Base-by-base conservation (phyloP, 2,888 invertebrate species). In the Colletes collaris region DNA sequence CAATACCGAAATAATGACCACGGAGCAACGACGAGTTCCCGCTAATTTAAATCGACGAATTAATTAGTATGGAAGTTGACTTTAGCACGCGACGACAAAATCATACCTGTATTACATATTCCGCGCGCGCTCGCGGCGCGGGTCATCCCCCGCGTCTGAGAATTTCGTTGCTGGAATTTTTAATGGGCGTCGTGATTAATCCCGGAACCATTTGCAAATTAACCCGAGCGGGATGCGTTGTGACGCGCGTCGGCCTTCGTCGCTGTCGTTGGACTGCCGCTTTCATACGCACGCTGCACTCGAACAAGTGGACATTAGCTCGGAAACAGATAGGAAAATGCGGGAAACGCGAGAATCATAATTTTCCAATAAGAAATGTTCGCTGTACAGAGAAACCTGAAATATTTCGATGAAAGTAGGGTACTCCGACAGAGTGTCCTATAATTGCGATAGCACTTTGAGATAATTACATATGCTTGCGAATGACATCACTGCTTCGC, bases 161-260 rank as follows among this genome's bases (percentile, higher is more conserved):
- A 66, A 66, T 56, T 66, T 55, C 66, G 66, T 55, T 55, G 55
- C 55, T 44, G 27, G 55, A 66, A 66, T 66, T 66, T 66, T 66
- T 66, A 66, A 66, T 66, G 55, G 44, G 44, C 55, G 66, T 44
- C 55, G 66, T 66, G 66, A 66, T 66, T 66, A 66, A 66, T 66
- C 66, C 55, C 55, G 55, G 66, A 44, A 56, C 66, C 66, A 66
- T 66, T 66, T 66, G 66, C 66, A 66, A 66, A 66, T 66, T 66
- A 66, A 66, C 66, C 66, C 55, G 46, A 56, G 55, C 40, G 44
- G 44, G 55, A 27, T 13, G 66, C 11, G 55, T 55, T 46, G 55
- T 46, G 66, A 66, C 66, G 66, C 66, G 44, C 44, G 66, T 35
- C 40, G 19, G 40, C 53, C 52, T 40, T 65, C 50, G 37, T 52